Evolutionary conservation across 2,797 vertebrate species (phyloP).

Genomic region (Oreortyx pictus): DNA sequence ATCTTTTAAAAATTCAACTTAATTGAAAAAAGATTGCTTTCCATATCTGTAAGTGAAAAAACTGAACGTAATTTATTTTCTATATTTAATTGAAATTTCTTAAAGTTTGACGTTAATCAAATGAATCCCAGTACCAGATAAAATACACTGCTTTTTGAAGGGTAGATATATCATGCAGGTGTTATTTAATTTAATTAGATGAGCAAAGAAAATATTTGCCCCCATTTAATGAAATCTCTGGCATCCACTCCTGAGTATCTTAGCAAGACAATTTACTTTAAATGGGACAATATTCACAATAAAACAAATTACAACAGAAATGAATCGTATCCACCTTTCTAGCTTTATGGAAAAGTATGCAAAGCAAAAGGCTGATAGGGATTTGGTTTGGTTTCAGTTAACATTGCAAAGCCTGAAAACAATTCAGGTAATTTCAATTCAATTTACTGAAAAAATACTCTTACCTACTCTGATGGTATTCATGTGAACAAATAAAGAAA

Average conservation of each 20-base stretch:
- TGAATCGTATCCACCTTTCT: not conserved
- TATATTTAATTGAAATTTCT: not conserved
- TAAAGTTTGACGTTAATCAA: not conserved
- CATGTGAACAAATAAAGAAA: not conserved
- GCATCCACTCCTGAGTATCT: not conserved
- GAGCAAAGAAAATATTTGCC: conserved; percentile 6
- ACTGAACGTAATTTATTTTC: not conserved
- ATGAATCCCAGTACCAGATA: not conserved
- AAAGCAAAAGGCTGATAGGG: not conserved
- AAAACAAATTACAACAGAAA: not conserved
- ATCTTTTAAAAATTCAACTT: not conserved
- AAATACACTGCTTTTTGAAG: not conserved
- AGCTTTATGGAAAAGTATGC: not conserved
- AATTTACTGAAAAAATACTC: not conserved
- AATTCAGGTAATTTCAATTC: not conserved
- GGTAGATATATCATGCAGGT: not conserved
- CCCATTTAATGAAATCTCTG: not conserved
- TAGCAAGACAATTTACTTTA: not conserved
- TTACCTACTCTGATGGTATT: not conserved
- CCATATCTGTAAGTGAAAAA: not conserved
- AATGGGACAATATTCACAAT: not conserved
- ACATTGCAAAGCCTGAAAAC: not conserved
- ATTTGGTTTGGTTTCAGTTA: not conserved
- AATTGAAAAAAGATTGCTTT: not conserved
- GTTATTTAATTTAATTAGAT: conserved; percentile 23